A percentile compares a stretch with the other conserved stretches of the same genome.
phyloP scores from a whole-genome alignment of 2,797 vertebrate genomes.

The Lithobates sylvaticus region DNA sequence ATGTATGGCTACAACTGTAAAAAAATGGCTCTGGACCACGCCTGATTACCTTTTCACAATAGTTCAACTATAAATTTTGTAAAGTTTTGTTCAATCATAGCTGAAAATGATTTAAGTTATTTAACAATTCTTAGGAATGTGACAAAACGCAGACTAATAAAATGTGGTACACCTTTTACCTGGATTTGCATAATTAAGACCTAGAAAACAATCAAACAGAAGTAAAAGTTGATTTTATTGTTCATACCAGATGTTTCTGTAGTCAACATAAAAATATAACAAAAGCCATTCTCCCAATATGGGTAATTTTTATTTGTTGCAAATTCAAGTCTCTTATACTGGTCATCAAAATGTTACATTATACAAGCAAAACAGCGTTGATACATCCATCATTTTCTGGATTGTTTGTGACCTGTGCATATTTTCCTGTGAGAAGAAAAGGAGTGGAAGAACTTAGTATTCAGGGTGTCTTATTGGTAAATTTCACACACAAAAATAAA shows the following conservation, averaged over 20 bases:
- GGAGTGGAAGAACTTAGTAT: conserved; percentile 36
- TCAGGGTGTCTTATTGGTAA: too few relatives aligned
- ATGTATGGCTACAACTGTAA: too few relatives aligned
- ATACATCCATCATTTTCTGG: conserved; percentile 98
- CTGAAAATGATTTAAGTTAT: too few relatives aligned
- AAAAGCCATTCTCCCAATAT: conserved; percentile 27
- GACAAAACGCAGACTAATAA: too few relatives aligned
- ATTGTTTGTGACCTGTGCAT: conserved; percentile 97
- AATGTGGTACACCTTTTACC: not conserved
- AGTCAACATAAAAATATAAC: not conserved
- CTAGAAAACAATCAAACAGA: not conserved
- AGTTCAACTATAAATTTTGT: too few relatives aligned
- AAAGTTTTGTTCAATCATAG: too few relatives aligned
- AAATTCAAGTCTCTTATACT: conserved; percentile 29
- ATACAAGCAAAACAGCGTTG: conserved; percentile 93
- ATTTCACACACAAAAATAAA: not conserved
- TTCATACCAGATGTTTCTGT: not conserved
- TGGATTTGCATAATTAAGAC: not conserved
- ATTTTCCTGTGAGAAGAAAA: conserved; percentile 84
- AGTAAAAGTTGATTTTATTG: not conserved
- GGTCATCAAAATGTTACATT: conserved; percentile 51
- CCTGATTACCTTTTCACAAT: too few relatives aligned
- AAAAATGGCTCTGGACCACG: too few relatives aligned
- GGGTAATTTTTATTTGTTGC: conserved; percentile 25
- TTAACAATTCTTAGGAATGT: too few relatives aligned